phyloP scores from a whole-genome alignment of 2,797 vertebrate species.

The Alca torda region DNA sequence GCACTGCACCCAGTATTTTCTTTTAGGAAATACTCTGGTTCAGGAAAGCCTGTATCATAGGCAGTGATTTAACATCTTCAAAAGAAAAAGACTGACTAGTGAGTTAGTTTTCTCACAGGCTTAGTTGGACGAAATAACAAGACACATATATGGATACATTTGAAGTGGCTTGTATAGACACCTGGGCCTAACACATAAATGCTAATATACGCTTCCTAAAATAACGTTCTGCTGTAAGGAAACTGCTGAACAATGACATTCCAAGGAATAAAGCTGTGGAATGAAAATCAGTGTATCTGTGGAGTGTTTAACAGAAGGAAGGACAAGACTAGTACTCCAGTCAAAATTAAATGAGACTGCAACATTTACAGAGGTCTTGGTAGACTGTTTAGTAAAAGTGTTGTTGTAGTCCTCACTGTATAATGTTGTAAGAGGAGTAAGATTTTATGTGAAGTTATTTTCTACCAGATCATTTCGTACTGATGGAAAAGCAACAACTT shows the following conservation, averaged over 20 bases:
- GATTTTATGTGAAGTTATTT: not conserved
- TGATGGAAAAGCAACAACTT: not conserved
- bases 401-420: not conserved
- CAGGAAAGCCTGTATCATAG: not conserved
- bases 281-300: not conserved
- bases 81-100: not conserved
- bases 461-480: not conserved
- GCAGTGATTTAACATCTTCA: not conserved
- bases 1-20: not conserved
- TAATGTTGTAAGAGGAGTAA: not conserved
- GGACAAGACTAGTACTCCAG: not conserved
- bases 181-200: not conserved
- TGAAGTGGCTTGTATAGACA: not conserved
- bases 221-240: not conserved
- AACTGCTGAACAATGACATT: not conserved
- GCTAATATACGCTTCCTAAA: not conserved
- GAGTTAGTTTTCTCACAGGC: not conserved
- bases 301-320: not conserved
- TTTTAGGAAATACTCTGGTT: not conserved
- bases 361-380: not conserved
- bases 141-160: not conserved
- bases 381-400: not conserved
- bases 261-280: not conserved
- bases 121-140: not conserved
- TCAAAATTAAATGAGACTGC: not conserved